These are phyloP conservation scores for Euthynnus affinis DNA, from an alignment of 2,797 vertebrate genomes.

Conservation along the genomic window DNA sequence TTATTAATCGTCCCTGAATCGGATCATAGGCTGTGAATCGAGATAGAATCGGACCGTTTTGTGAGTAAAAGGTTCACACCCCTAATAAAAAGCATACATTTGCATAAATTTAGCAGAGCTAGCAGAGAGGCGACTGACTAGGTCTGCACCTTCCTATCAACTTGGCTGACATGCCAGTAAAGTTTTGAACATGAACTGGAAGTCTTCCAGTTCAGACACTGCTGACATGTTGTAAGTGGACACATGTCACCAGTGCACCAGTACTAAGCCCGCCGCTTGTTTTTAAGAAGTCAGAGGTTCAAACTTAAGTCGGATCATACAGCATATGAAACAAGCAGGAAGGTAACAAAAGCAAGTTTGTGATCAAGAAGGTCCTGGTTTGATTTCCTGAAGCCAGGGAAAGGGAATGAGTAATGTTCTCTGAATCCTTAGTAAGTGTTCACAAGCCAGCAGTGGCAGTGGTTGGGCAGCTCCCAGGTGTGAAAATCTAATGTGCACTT, in stretches of 20 bases:
- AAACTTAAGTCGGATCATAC: slow-evolving; percentile 32
- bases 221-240: slow-evolving; percentile 1
- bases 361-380: slow-evolving; percentile 42
- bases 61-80: too few relatives aligned
- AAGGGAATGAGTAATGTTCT: slow-evolving; percentile 55
- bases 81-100: too few relatives aligned
- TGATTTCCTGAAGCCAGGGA: slow-evolving; percentile 40
- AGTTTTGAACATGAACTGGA: not conserved
- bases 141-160: not conserved
- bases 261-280: not conserved
- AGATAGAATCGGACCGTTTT: too few relatives aligned
- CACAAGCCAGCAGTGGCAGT: slow-evolving; percentile 28
- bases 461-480: slow-evolving; percentile 31
- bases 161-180: not conserved
- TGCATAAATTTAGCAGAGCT: too few relatives aligned
- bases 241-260: not conserved
- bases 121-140: too few relatives aligned
- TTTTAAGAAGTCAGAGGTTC: slow-evolving; percentile 31
- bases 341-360: slow-evolving; percentile 32
- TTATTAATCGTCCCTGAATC: too few relatives aligned
- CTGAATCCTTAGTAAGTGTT: slow-evolving; percentile 21
- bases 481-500: slow-evolving; percentile 25
- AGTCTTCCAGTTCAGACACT: not conserved
- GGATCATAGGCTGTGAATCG: too few relatives aligned
- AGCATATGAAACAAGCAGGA: slow-evolving; percentile 37